Percentiles rank a stretch among this genome's conserved stretches.
Evolutionary conservation across 2,888 invertebrate genomes (phyloP).

Genomic region (Poecilus cupreus): DNA sequence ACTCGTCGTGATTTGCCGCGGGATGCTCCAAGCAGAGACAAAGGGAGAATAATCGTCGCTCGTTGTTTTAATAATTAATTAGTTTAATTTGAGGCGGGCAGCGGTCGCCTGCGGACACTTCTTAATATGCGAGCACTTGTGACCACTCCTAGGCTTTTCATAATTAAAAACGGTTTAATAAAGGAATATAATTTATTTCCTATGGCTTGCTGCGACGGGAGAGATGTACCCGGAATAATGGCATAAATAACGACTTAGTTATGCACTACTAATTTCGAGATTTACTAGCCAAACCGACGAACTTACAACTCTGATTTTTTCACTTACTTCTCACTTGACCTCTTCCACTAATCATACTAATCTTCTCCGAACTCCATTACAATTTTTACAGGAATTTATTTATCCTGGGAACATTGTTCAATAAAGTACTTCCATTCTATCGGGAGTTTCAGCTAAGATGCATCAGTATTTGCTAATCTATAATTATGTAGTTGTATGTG

Average conservation of each 20-base stretch:
- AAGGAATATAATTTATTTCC: constrained; percentile 52
- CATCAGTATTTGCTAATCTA: no score
- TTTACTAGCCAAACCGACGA: constrained; percentile 30
- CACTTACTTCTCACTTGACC: constrained; percentile 35
- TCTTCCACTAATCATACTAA: constrained; percentile 10
- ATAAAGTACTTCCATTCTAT: no score
- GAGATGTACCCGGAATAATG: constrained; percentile 31
- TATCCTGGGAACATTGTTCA: neutral
- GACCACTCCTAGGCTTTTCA: constrained; percentile 47
- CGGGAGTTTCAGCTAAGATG: no score
- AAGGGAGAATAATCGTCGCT: constrained; percentile 23
- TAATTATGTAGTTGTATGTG: no score
- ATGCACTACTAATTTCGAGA: constrained; percentile 49
- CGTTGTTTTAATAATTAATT: constrained; percentile 56
- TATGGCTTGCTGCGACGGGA: neutral
- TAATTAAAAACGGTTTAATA: constrained; percentile 58
- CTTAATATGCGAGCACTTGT: constrained; percentile 31
- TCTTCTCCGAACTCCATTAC: constrained; percentile 16
- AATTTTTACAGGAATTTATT: neutral
- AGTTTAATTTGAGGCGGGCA: constrained; percentile 50
- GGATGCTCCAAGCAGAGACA: constrained; percentile 1
- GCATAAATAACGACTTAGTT: constrained; percentile 52
- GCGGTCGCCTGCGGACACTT: constrained; percentile 40
- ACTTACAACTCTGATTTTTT: neutral
- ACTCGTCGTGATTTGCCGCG: constrained; percentile 42